A percentile compares a stretch with the other conserved stretches of the same genome.
Evolutionary conservation across 1,140 invertebrate species (phyloP).

Genomic region (Plutomurus gul): DNA sequence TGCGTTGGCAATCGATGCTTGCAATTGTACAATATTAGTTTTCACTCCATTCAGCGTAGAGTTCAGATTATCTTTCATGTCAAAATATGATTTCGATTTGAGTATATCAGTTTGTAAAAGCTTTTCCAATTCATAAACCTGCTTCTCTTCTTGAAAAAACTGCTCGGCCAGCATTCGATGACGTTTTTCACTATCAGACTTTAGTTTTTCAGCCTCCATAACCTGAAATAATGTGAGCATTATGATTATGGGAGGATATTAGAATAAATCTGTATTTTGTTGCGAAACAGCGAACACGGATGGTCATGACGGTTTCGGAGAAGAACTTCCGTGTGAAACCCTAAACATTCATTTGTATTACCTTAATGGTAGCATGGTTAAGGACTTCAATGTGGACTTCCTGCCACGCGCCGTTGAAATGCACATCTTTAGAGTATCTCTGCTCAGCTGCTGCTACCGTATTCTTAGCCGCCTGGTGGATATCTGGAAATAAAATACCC

Average conservation of each 20-base stretch:
- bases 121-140: slow-evolving; percentile 75
- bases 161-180: slow-evolving; percentile 77
- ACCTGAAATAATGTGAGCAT: slow-evolving; percentile 65
- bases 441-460: slow-evolving; percentile 90
- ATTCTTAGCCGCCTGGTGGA: slow-evolving; percentile 93
- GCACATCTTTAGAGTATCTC: slow-evolving; percentile 74
- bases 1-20: slow-evolving; percentile 58
- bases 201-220: slow-evolving; percentile 89
- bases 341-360: not conserved
- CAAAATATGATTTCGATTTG: slow-evolving; percentile 70
- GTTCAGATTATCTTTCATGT: slow-evolving; percentile 60
- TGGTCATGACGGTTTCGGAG: not conserved
- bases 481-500: slow-evolving; percentile 61
- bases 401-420: slow-evolving; percentile 94
- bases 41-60: slow-evolving; percentile 60
- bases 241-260: not conserved
- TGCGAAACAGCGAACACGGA: slow-evolving; percentile 60
- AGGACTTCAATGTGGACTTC: slow-evolving; percentile 99
- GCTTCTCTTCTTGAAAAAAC: slow-evolving; percentile 77
- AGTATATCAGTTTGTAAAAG: slow-evolving; percentile 75
- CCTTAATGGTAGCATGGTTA: slow-evolving; percentile 74
- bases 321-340: too few relatives aligned
- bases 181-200: slow-evolving; percentile 81
- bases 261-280: not conserved
- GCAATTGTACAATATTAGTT: slow-evolving; percentile 59